Percentiles rank a stretch among this genome's conserved stretches.
phyloP scores from a whole-genome alignment of 2,797 vertebrate genomes.

The Cossypha caffra region DNA sequence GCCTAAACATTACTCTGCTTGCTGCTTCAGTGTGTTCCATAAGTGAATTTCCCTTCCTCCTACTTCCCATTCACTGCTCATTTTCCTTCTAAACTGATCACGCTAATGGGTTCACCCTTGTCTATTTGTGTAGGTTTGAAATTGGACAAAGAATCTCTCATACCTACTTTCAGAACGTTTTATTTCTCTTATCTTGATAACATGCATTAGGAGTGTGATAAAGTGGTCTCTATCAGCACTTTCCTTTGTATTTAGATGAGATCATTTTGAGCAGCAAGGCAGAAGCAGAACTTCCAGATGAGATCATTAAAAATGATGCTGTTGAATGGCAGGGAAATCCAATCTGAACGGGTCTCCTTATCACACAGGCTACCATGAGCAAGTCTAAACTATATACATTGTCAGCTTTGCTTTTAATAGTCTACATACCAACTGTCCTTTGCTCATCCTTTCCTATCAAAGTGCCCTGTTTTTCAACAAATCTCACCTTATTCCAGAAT shows the following conservation, averaged over 20 bases:
- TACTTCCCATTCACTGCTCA: background rate
- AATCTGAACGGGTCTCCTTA: background rate
- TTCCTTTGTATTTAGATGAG: constrained; percentile 1
- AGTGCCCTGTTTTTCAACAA: background rate
- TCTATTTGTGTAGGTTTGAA: background rate
- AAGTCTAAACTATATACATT: background rate
- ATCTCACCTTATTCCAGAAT: background rate
- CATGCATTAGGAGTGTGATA: background rate
- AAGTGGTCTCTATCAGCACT: background rate
- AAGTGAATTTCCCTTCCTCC: background rate
- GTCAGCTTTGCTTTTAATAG: background rate
- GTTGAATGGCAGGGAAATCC: background rate
- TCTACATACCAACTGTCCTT: background rate
- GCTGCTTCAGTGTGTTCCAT: background rate
- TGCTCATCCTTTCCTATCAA: background rate
- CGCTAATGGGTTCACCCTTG: background rate
- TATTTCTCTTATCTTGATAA: background rate
- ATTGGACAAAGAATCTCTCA: background rate
- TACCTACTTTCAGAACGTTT: background rate
- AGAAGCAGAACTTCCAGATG: background rate
- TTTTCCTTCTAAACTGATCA: background rate
- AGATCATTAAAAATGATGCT: background rate
- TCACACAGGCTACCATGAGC: background rate
- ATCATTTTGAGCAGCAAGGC: background rate
- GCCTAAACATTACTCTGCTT: background rate